phyloP scores from a whole-genome alignment of 2,797 vertebrate genomes.

The Rhinoraja longicauda region DNA sequence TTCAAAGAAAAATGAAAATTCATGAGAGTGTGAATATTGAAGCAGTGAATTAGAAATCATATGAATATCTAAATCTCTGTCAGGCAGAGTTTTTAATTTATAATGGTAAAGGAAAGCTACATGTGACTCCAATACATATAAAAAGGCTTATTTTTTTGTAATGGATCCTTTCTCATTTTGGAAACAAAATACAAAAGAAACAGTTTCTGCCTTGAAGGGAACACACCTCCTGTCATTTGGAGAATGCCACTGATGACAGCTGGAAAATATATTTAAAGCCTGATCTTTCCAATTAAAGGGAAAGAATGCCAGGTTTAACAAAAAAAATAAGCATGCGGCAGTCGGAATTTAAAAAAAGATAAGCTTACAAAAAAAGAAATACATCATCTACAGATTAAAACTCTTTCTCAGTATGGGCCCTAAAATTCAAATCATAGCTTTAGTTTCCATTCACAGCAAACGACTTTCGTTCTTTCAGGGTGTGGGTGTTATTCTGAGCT shows the following conservation, averaged over 20 bases:
- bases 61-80: neutral
- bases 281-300: neutral
- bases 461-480: neutral
- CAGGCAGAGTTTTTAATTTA: neutral
- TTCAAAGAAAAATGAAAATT: neutral
- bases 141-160: neutral
- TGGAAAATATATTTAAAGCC: neutral
- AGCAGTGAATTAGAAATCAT: neutral
- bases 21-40: neutral
- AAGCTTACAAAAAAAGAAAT: neutral
- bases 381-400: neutral
- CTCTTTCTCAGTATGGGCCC: neutral
- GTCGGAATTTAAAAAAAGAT: neutral
- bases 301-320: neutral
- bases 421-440: conserved; percentile 1
- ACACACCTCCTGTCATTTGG: neutral
- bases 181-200: neutral
- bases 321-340: neutral
- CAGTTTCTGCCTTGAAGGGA: neutral
- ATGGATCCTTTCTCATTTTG: neutral
- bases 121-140: neutral
- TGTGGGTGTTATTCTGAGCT: too few species aligned
- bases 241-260: neutral
- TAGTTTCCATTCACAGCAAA: neutral
- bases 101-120: neutral